A percentile compares a stretch with the other conserved stretches of the same genome.
These are phyloP conservation scores for Petrolisthes manimaculis DNA, from an alignment of 2,888 invertebrate genomes.

Conservation along the genomic window DNA sequence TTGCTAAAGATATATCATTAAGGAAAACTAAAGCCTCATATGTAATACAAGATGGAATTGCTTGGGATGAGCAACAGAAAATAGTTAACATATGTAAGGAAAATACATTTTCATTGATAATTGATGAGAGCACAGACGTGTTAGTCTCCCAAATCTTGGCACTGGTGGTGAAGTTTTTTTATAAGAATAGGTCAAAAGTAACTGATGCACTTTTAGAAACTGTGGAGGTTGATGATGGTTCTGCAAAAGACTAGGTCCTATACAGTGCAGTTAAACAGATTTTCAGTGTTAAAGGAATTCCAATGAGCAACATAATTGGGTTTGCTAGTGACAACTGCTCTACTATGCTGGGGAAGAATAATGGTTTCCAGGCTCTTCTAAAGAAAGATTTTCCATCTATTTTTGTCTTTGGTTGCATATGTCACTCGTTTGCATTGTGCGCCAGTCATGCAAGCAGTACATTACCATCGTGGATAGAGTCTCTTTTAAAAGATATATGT, in stretches of 20 bases:
- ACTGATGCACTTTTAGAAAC: constrained; percentile 2
- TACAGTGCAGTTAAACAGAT: neutral
- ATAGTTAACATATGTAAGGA: constrained; percentile 19
- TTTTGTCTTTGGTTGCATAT: too few relatives aligned
- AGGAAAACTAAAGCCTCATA: constrained; percentile 20
- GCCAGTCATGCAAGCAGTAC: too few relatives aligned
- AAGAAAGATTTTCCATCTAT: neutral
- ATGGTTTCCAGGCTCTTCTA: constrained; percentile 36
- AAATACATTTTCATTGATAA: neutral
- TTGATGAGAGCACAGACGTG: neutral
- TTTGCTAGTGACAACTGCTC: constrained; percentile 25
- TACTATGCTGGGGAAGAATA: constrained; percentile 47
- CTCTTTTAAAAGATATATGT: too few relatives aligned
- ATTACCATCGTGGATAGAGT: too few relatives aligned
- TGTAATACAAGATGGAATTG: constrained; percentile 13
- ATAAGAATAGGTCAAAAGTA: constrained; percentile 16
- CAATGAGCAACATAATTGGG: constrained; percentile 9
- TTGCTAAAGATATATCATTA: neutral
- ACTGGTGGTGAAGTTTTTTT: constrained; percentile 14
- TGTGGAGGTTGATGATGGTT: neutral
- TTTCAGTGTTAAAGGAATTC: neutral
- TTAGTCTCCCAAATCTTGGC: neutral
- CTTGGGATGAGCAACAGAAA: constrained; percentile 6
- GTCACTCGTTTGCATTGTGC: too few relatives aligned
- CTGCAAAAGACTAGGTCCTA: neutral